phyloP scores from a whole-genome alignment of 2,113 vertebrate species.

The Bolborhynchus lineola region DNA sequence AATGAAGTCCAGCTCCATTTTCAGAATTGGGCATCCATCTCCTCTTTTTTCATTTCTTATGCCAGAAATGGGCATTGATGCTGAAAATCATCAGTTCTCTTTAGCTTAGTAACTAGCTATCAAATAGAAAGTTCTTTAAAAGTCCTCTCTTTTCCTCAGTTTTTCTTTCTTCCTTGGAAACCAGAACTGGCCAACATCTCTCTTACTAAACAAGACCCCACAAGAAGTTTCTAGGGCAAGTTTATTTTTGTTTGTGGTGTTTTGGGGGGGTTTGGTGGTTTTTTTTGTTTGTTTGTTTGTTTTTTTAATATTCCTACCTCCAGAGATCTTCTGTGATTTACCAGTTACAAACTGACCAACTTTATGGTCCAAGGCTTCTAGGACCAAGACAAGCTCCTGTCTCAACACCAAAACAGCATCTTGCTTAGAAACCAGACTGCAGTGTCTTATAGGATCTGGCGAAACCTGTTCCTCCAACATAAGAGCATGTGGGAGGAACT shows the following conservation, averaged over 20 bases:
- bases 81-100: not conserved
- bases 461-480: slow-evolving; percentile 40
- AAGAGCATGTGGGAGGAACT: not conserved
- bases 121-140: not conserved
- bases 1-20: not conserved
- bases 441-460: not conserved
- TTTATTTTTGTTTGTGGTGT: not conserved
- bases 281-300: too few species aligned
- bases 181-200: not conserved
- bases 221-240: not conserved
- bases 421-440: not conserved
- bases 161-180: not conserved
- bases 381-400: not conserved
- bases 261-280: not conserved
- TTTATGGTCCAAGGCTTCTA: not conserved
- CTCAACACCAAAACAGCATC: not conserved
- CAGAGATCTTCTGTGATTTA: not conserved
- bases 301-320: not conserved
- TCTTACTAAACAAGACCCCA: not conserved
- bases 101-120: not conserved
- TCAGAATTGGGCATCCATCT: not conserved
- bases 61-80: not conserved
- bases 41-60: not conserved
- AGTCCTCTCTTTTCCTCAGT: not conserved
- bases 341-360: not conserved